Base-by-base conservation (phyloP, 1,140 invertebrate species). In the Ladona fulva region DNA sequence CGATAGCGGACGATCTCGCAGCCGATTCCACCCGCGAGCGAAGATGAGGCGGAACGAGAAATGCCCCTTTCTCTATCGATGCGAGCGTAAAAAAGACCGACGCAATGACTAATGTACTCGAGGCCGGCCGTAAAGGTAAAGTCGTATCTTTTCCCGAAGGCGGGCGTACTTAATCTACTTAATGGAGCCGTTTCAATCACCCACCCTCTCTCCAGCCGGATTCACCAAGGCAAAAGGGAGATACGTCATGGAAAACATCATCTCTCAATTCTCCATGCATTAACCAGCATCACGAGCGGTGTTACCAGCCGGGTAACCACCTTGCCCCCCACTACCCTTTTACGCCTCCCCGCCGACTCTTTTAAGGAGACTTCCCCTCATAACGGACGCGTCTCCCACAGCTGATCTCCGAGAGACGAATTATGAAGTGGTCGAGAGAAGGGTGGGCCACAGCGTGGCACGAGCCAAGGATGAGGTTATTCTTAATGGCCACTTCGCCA, bases 251-350 rank as follows among this genome's bases (percentile, higher is more conserved):
- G n/a, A 12, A 22, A 66, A 66, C 52, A 66, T 66, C 52, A 66
- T 66, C 52, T 66, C 52, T 66, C 52, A 66, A 66, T 66, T 66
- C 52, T 66, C 52, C 52, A 66, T 66, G 52, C 52, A 66, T 66
- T 66, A 19, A 66, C 3, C 52, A 3, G 52, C 52, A 66, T 66
- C 52, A 66, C 52, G 52, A 66, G 16, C n/a, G n/a, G n/a, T n/a
- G n/a, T n/a, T n/a, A n/a, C n/a, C n/a, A n/a, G n/a, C n/a, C n/a
- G n/a, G n/a, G 19, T 11, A 11, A 52, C 44, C 44, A 52, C 44
- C 44, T 19, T 19, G 10, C 10, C 44, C 44, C 44, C 19, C 10
- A 52, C 44, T 52, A 52, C 44, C 19, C 44, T 52, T 52, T 52
- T 52, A 19, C 44, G 10, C 44, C 44, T 52, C 19, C 44, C 44